phyloP scores from a whole-genome alignment of 2,888 invertebrate genomes.

The Nymphalis c-album region DNA sequence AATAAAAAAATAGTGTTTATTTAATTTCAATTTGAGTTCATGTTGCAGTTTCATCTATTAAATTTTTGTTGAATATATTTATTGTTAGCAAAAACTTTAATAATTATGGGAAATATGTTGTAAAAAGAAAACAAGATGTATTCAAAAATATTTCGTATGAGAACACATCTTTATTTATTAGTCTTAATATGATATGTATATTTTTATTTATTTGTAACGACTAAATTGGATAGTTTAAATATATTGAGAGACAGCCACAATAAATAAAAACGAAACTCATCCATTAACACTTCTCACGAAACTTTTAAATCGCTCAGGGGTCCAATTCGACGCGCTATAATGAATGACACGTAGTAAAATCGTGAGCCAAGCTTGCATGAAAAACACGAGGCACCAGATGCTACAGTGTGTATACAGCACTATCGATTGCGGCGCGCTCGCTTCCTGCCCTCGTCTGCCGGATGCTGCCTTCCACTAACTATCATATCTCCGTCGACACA shows the following conservation, averaged over 20 bases:
- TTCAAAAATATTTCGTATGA: too few species aligned
- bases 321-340: conserved; percentile 9
- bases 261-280: conserved; percentile 6
- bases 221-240: background rate
- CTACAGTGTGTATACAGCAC: conserved; percentile 30
- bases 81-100: too few species aligned
- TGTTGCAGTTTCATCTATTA: too few species aligned
- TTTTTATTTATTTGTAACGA: too few species aligned
- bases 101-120: too few species aligned
- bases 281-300: conserved; percentile 18
- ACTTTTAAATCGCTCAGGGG: conserved; percentile 13
- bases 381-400: conserved; percentile 8
- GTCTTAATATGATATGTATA: too few species aligned
- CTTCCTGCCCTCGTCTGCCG: conserved; percentile 34
- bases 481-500: conserved; percentile 18
- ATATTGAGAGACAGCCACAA: background rate
- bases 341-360: conserved; percentile 10
- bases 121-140: too few species aligned
- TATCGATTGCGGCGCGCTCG: conserved; percentile 31
- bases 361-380: conserved; percentile 5
- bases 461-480: conserved; percentile 28
- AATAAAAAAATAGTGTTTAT: too few species aligned
- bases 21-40: too few species aligned
- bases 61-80: too few species aligned
- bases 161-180: too few species aligned